Conservation (phyloP, 2,797 vertebrate genomes). For the Numenius phaeopus region DNA sequence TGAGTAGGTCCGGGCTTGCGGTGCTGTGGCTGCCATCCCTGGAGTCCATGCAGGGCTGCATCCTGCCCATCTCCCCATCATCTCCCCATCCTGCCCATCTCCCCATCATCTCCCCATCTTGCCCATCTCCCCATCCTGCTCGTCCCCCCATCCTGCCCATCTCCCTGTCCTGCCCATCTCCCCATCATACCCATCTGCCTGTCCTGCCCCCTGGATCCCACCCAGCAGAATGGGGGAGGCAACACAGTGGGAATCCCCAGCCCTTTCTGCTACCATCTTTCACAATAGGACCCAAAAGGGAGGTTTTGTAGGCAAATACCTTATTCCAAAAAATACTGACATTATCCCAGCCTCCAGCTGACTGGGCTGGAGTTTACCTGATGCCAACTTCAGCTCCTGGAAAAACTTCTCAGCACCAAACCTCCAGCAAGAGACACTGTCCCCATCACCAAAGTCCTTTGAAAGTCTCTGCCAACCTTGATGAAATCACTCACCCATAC, state of each 20-base stretch:
- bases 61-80: rapidly evolving
- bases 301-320: background rate
- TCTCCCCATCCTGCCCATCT: too few relatives aligned
- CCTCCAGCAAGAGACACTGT: rapidly evolving
- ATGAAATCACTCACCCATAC: rapidly evolving
- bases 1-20: background rate
- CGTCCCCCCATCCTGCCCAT: background rate
- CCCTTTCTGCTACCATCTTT: background rate
- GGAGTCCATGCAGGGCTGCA: background rate
- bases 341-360: background rate
- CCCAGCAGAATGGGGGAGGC: background rate
- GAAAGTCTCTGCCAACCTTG: background rate
- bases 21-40: background rate
- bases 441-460: background rate
- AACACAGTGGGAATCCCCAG: background rate
- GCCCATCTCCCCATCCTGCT: too few relatives aligned
- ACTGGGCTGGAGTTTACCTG: background rate
- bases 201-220: background rate
- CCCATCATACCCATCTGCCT: too few relatives aligned
- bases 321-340: background rate
- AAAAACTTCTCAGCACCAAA: background rate
- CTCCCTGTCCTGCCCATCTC: too few relatives aligned
- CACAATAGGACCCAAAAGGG: background rate
- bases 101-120: too few relatives aligned
- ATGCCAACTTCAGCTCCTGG: background rate